Base-by-base conservation (phyloP, 2,888 invertebrate species). In the Sycophila texana region DNA sequence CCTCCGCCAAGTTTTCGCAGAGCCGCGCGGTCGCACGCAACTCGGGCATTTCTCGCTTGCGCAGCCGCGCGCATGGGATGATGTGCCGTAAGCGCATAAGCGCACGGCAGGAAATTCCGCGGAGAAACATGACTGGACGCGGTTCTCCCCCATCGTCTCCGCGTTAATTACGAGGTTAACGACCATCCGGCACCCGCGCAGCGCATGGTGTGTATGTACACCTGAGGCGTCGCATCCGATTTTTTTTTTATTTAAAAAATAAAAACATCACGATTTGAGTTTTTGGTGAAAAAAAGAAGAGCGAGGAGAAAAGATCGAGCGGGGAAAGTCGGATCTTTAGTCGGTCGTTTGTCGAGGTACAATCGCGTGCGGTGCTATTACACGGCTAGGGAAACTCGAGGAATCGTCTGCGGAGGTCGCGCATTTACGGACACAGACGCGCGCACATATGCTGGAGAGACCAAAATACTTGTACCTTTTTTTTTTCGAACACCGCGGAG, bases 121-220 rank as follows among this genome's bases (percentile, higher is more conserved):
- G 20, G 77, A 65, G 51, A 49, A 77, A 53, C 65, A n/a, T 14
- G 77, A 77, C 77, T 22, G 70, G 57, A 53, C 68, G 68, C 67
- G 20, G 16, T 20, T 39, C n/a, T 51, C 55, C n/a, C 30, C n/a
- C n/a, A 5, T 16, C 49, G 53, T 81, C 84, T 84, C 83, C 83
- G 85, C 85, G 83, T 86, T 88, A 87, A 89, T 88, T 86, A 83
- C 81, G 77, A 74, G 88, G 88, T 88, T 87, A 87, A 88, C 81
- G 88, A 86, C 87, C 88, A 83, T 67, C 77, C 77, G 72, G 74
- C 77, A 26, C 74, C 72, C 67, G 14, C 47, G 13, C 26, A 18
- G 39, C 7, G 39, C 39, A 7, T 0, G 7, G 39, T 1, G n/a
- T n/a, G n/a, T n/a, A n/a, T n/a, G 0, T 39, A 39, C 39, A 39